Percentiles rank a stretch among this genome's conserved stretches.
Evolutionary conservation across 1,140 invertebrate genomes (phyloP).

Genomic region (Calycopis cecrops): DNA sequence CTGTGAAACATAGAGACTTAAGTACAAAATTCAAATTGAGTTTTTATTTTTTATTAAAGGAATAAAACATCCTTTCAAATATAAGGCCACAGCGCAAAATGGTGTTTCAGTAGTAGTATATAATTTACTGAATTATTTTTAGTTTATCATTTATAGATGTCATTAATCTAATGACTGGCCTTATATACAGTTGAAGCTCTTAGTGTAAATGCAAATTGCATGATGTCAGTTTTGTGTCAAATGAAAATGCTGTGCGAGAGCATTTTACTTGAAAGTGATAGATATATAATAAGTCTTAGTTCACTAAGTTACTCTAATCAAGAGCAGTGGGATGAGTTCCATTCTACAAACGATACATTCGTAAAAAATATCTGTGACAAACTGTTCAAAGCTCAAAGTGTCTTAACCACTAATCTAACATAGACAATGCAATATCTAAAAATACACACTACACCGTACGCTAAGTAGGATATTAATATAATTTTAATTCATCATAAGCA

Average conservation of each 20-base stretch:
- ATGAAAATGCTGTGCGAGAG: conserved; percentile 36
- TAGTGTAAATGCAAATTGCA: conserved; percentile 28
- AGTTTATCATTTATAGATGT: conserved; percentile 50
- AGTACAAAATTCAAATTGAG: conserved; percentile 55
- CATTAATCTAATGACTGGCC: conserved; percentile 53
- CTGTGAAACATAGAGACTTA: conserved; percentile 48
- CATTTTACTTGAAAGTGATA: conserved; percentile 26
- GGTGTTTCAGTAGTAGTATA: conserved; percentile 70
- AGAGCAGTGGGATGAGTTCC: conserved; percentile 45
- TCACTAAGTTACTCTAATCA: conserved; percentile 40
- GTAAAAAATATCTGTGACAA: conserved; percentile 67
- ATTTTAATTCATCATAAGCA: conserved; percentile 71
- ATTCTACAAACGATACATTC: conserved; percentile 47
- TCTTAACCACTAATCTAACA: conserved; percentile 69
- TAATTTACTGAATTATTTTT: conserved; percentile 61
- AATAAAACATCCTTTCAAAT: conserved; percentile 66
- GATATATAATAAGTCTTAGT: conserved; percentile 37
- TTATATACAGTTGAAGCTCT: conserved; percentile 49
- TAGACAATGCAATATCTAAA: conserved; percentile 73
- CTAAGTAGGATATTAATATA: conserved; percentile 69
- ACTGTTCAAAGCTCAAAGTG: conserved; percentile 70
- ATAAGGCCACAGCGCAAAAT: conserved; percentile 73
- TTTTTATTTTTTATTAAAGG: conserved; percentile 56
- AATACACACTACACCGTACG: conserved; percentile 69
- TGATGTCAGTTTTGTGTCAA: conserved; percentile 28